These are phyloP conservation scores for Buteo buteo DNA, from an alignment of 2,113 vertebrate genomes.

Conservation along the genomic window DNA sequence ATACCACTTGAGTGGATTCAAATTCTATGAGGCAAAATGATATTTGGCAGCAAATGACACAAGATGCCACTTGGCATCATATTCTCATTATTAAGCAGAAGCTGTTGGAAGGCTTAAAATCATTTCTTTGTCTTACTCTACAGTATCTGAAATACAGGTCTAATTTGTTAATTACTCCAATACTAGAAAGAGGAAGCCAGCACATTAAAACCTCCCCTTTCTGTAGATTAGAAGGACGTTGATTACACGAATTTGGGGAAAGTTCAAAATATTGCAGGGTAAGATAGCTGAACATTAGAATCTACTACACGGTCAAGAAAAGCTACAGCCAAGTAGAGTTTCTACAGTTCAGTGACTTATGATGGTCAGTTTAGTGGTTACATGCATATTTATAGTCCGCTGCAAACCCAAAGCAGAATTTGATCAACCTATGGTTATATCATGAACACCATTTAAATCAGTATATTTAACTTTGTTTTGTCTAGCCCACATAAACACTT, in stretches of 20 bases:
- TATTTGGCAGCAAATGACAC: constrained; percentile 16
- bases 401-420: background rate
- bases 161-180: background rate
- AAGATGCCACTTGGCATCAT: constrained; percentile 14
- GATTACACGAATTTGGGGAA: background rate
- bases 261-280: background rate
- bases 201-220: background rate
- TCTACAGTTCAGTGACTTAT: background rate
- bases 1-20: constrained; percentile 13
- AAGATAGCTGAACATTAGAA: background rate
- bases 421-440: background rate
- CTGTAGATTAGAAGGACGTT: background rate
- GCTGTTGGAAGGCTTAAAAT: background rate
- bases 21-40: constrained; percentile 5
- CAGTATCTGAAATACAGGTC: background rate
- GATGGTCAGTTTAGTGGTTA: background rate
- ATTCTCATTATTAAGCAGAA: constrained; percentile 19
- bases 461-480: background rate
- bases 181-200: background rate
- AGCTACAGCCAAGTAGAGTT: background rate
- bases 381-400: background rate
- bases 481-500: background rate
- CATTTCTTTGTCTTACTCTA: background rate
- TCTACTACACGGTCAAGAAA: background rate
- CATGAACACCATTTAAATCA: background rate